Base-by-base conservation (phyloP, 2,888 invertebrate genomes). In the Notodonta ziczac region DNA sequence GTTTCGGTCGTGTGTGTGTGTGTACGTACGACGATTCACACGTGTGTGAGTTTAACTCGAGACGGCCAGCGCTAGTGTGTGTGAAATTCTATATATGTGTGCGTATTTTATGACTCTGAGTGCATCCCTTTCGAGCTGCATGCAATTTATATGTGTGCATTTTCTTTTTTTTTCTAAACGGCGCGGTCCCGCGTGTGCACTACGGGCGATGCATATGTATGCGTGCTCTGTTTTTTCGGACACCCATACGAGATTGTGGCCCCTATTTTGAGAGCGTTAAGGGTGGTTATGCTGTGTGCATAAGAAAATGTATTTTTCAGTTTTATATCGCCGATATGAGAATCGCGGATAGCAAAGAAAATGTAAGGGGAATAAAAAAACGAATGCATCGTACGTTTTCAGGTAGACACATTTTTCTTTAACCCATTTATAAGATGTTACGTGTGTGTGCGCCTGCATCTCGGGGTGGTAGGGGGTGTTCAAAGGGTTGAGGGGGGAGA, bases 331-430 rank as follows among this genome's bases (percentile, higher is more conserved):
- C 72, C 91, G 92, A 93, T 93, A 93, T 93, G 93, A 93, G 93
- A 91, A 91, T 93, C 92, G 92, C 87, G 93, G 90, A 93, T 92
- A 86, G 91, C 89, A 90, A 92, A 93, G 92, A 93, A 93, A 93
- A 93, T 91, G 92, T 88, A 88, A 85, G 88, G 83, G 80, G 87
- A 91, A 88, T 87, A 92, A 93, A 83, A 91, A 93, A 91, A 88
- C 86, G 84, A 85, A 84, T 89, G 89, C 92, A 91, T 91, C 93
- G 92, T 93, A 92, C 88, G 89, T 92, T 92, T 91, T 91, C 93
- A 93, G 93, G 93, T 93, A 93, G 93, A 93, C 93, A 93, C 93
- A 93, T 93, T 92, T 93, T 91, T 93, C 92, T 92, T 91, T 93
- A 93, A 93, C 93, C 92, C 90, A 92, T 93, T 93, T 93, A 93